phyloP scores from a whole-genome alignment of 64 coral and sea anemone species.

The Dendronephthya gigantea region DNA sequence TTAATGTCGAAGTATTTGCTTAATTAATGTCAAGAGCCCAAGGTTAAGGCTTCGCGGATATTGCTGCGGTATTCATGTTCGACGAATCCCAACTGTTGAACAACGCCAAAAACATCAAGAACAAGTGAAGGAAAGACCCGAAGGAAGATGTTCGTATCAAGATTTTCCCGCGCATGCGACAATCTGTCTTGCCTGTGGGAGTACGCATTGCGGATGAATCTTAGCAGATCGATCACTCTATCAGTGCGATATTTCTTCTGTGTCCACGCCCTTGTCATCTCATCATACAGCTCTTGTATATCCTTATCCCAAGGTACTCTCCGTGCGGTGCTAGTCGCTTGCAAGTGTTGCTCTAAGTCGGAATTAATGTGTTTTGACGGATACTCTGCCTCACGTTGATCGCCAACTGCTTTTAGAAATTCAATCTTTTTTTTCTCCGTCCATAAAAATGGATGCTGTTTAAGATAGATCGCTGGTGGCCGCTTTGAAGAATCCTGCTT shows the following conservation, averaged over 20 bases:
- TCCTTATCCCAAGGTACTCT: background rate
- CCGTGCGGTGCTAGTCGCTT: background rate
- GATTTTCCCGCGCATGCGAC: background rate
- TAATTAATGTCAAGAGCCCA: no score
- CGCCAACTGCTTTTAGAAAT: background rate
- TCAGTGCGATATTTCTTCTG: background rate
- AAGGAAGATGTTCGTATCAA: background rate
- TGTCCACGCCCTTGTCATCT: background rate
- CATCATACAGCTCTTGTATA: background rate
- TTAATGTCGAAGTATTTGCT: no score
- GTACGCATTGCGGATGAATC: background rate
- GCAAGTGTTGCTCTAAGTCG: background rate
- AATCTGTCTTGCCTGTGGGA: background rate
- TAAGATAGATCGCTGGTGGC: background rate
- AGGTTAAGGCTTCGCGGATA: no score
- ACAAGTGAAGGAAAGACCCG: no score
- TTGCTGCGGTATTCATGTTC: no score
- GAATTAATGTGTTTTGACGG: background rate
- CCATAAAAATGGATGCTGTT: constrained; percentile 19
- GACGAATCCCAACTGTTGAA: no score
- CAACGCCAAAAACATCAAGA: no score
- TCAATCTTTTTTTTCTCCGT: background rate
- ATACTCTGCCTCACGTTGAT: background rate
- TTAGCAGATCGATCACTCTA: background rate
- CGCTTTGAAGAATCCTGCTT: background rate